A percentile compares a stretch with the other conserved stretches of the same genome.
These are phyloP conservation scores for Hydrolagus affinis DNA, from an alignment of 2,113 vertebrate genomes.

Conservation along the genomic window DNA sequence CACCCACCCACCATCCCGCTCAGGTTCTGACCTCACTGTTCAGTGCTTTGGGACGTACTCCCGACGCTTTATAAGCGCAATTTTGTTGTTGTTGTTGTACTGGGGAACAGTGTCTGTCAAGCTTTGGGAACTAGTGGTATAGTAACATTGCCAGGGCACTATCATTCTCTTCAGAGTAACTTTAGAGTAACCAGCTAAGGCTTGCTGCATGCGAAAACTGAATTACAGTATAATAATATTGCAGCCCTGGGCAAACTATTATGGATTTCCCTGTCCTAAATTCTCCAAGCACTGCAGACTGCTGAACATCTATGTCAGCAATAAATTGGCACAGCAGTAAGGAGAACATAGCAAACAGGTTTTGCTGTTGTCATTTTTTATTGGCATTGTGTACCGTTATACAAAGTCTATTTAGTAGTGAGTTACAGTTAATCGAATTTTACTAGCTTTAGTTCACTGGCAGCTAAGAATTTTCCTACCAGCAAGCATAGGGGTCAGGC, in stretches of 20 bases:
- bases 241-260: background rate
- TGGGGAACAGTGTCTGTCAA: background rate
- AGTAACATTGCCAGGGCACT: background rate
- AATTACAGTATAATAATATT: background rate
- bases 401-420: background rate
- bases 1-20: no score
- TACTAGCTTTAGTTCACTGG: background rate
- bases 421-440: background rate
- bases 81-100: no score
- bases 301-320: background rate
- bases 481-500: background rate
- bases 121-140: background rate
- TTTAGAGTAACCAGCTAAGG: background rate
- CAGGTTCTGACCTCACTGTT: no score
- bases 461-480: background rate
- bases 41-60: no score
- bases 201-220: background rate
- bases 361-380: slow-evolving; percentile 6
- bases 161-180: background rate
- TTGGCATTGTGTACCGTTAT: background rate
- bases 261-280: background rate
- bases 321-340: background rate
- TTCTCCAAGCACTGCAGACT: background rate
- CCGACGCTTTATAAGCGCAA: no score
- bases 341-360: background rate